Percentiles rank a stretch among this genome's conserved stretches.
Evolutionary conservation across 2,113 vertebrate genomes (phyloP).

Genomic region (Guaruba guarouba): DNA sequence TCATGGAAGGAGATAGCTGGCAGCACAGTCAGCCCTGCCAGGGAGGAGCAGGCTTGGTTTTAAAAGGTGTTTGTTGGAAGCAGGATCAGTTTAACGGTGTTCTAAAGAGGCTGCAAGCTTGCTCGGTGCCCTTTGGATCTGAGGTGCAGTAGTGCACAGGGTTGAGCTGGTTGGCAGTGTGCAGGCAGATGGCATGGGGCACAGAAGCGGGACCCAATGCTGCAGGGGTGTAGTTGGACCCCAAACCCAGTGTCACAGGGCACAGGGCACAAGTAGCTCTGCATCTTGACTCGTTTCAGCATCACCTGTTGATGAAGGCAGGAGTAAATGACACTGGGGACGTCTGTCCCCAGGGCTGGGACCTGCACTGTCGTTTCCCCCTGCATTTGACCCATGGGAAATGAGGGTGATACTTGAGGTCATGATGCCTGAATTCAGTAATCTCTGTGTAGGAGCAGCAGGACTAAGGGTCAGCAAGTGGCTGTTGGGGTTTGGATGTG

Average conservation of each 20-base stretch:
- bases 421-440: fast-evolving
- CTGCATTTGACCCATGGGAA: fast-evolving
- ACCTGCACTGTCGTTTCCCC: fast-evolving
- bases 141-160: neutral
- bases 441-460: neutral
- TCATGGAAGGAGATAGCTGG: neutral
- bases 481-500: neutral
- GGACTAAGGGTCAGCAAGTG: neutral
- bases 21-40: neutral
- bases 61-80: neutral
- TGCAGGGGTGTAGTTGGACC: neutral
- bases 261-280: neutral
- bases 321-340: neutral
- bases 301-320: neutral
- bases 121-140: neutral
- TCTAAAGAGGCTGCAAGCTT: neutral
- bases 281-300: neutral
- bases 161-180: neutral
- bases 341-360: fast-evolving
- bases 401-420: neutral
- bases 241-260: neutral
- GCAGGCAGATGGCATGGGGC: fast-evolving
- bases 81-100: neutral
- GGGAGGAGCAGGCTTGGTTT: neutral
- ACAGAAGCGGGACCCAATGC: neutral